Conservation (phyloP, 2,888 invertebrate genomes). For the Stratiomys singularior region DNA sequence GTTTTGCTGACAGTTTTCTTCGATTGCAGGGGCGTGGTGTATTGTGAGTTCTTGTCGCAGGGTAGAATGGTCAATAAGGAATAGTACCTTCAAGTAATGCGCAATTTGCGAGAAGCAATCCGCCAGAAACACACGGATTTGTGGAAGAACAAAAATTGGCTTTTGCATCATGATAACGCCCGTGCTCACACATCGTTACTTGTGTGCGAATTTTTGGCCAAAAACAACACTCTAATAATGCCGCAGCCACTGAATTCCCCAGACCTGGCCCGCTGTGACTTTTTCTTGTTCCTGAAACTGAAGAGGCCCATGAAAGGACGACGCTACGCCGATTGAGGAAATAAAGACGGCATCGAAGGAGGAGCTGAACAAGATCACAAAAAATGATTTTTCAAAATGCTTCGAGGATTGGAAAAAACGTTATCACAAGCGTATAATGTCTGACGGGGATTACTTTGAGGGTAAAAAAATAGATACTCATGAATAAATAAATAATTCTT, state of each 20-base stretch:
- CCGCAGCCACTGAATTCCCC: neutral
- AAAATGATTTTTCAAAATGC: no score
- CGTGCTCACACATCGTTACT: slow-evolving; percentile 6
- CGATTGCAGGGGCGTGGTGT: no score
- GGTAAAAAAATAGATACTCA: no score
- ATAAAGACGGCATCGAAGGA: neutral
- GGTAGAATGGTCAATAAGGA: no score
- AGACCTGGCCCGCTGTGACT: neutral
- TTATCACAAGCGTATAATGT: no score
- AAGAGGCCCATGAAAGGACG: neutral
- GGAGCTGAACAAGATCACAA: neutral
- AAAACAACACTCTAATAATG: neutral
- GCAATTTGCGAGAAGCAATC: no score
- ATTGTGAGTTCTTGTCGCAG: no score
- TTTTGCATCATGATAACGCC: slow-evolving; percentile 39
- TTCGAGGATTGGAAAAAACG: no score
- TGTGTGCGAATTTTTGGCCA: neutral
- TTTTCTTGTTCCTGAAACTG: neutral
- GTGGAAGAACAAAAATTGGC: slow-evolving; percentile 36
- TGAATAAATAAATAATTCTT: no score
- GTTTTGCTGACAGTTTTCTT: neutral
- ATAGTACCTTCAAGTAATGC: no score
- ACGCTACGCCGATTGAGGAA: neutral
- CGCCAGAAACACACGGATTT: slow-evolving; percentile 26
- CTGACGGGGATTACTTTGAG: no score